A percentile compares a stretch with the other conserved stretches of the same genome.
Conservation (phyloP, 2,797 vertebrate species). For the Schizopygopsis malacanthus region DNA sequence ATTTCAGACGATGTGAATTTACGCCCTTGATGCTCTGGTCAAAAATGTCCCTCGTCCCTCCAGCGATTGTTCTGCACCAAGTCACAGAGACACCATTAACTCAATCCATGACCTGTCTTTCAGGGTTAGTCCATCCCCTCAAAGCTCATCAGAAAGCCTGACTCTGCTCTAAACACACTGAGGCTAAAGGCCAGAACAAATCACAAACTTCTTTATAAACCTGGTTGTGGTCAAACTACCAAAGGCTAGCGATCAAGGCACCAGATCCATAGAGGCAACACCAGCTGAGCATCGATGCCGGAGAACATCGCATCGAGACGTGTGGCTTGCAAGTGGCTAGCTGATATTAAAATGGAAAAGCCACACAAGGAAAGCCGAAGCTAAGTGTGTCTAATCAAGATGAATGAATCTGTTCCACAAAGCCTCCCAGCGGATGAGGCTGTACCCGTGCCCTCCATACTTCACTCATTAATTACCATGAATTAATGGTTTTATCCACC, state of each 20-base stretch:
- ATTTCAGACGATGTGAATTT: constrained; percentile 27
- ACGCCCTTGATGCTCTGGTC: constrained; percentile 3
- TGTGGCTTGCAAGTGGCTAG: constrained; percentile 39
- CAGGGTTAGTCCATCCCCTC: constrained; percentile 43
- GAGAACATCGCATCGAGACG: constrained; percentile 39
- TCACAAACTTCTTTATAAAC: constrained; percentile 43
- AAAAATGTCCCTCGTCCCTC: constrained; percentile 39
- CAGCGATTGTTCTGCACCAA: constrained; percentile 46
- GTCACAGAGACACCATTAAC: constrained; percentile 52
- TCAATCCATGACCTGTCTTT: constrained; percentile 53
- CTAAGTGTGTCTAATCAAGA: constrained; percentile 76
- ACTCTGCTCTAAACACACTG: constrained; percentile 33
- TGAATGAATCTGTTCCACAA: constrained; percentile 69
- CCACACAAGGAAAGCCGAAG: constrained; percentile 57
- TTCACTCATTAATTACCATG: constrained; percentile 78
- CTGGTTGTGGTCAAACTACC: constrained; percentile 12
- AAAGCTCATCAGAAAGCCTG: constrained; percentile 35
- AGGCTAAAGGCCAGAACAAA: constrained; percentile 39
- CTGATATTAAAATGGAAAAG: constrained; percentile 65
- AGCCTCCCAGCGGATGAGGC: constrained; percentile 69
- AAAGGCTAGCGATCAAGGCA: constrained; percentile 12
- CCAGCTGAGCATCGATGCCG: constrained; percentile 10
- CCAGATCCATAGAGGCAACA: background rate
- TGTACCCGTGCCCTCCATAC: constrained; percentile 65
- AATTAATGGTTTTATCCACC: constrained; percentile 79